phyloP scores from a whole-genome alignment of 30 jellyfish, hydroid and myxozoan species.

The Catostylus mosaicus region DNA sequence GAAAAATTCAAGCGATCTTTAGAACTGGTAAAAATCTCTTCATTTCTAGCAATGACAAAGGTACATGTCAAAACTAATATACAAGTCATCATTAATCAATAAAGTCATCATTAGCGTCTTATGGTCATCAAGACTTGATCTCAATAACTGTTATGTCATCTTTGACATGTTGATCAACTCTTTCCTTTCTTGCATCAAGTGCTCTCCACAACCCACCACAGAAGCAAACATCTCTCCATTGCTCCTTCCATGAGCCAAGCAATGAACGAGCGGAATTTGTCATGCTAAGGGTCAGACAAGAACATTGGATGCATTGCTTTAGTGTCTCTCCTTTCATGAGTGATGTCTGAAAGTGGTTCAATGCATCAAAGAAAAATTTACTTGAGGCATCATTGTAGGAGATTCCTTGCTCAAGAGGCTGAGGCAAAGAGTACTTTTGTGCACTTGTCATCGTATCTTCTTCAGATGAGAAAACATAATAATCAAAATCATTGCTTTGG shows the following conservation, averaged over 20 bases:
- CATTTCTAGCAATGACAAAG: no score
- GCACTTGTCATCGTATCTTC: conserved; percentile 26
- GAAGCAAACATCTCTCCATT: conserved; percentile 65
- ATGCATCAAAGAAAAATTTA: conserved; percentile 56
- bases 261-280: conserved; percentile 36
- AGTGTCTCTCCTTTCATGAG: conserved; percentile 67
- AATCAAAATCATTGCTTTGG: conserved; percentile 41
- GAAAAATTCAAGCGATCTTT: no score
- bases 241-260: conserved; percentile 56
- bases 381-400: neutral
- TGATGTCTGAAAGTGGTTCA: conserved; percentile 55
- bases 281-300: conserved; percentile 52
- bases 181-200: conserved; percentile 15
- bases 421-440: conserved; percentile 19
- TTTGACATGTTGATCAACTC: neutral
- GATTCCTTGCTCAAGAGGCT: conserved; percentile 41
- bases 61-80: no score
- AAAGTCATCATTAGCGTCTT: no score
- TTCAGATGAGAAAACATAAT: conserved; percentile 28
- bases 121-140: neutral
- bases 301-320: conserved; percentile 80
- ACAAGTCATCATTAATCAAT: no score
- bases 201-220: conserved; percentile 88
- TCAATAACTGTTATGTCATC: conserved; percentile 7
- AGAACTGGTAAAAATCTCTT: no score